These are phyloP conservation scores for Ceratina australensis DNA, from an alignment of 1,140 invertebrate genomes.

Conservation along the genomic window DNA sequence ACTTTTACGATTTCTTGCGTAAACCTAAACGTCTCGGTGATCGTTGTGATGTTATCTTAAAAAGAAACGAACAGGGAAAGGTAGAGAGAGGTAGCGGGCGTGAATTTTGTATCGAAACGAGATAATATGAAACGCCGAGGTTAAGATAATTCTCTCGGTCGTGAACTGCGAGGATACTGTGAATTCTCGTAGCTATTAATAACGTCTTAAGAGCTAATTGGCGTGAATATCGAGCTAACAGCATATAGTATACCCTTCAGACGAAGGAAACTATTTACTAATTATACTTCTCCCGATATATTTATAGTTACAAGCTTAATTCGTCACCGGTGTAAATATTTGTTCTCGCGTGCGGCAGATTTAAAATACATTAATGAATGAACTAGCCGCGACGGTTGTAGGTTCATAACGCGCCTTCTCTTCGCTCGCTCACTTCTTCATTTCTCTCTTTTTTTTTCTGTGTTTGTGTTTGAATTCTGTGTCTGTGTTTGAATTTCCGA, in stretches of 20 bases:
- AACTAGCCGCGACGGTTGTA: background rate
- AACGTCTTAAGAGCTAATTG: background rate
- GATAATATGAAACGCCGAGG: conserved; percentile 29
- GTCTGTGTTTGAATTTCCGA: conserved; percentile 59
- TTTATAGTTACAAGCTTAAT: too few species aligned
- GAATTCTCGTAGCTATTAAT: background rate
- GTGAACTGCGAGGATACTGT: background rate
- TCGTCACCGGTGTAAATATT: background rate
- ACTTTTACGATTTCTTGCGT: conserved; percentile 53
- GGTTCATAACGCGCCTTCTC: background rate
- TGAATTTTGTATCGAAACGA: conserved; percentile 9
- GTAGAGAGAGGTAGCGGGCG: too few species aligned
- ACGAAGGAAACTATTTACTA: too few species aligned
- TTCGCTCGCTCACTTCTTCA: too few species aligned
- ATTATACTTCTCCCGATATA: too few species aligned
- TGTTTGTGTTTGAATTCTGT: conserved; percentile 64
- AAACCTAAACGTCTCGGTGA: conserved; percentile 50
- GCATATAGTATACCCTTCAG: background rate
- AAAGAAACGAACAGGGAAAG: background rate
- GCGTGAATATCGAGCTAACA: background rate
- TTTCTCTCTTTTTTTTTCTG: conserved; percentile 40
- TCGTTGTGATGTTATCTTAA: conserved; percentile 41
- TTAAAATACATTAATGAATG: conserved; percentile 13
- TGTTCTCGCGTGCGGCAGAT: background rate
- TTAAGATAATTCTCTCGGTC: background rate